Base-by-base conservation (phyloP, 2,797 vertebrate genomes). In the Catharus ustulatus region DNA sequence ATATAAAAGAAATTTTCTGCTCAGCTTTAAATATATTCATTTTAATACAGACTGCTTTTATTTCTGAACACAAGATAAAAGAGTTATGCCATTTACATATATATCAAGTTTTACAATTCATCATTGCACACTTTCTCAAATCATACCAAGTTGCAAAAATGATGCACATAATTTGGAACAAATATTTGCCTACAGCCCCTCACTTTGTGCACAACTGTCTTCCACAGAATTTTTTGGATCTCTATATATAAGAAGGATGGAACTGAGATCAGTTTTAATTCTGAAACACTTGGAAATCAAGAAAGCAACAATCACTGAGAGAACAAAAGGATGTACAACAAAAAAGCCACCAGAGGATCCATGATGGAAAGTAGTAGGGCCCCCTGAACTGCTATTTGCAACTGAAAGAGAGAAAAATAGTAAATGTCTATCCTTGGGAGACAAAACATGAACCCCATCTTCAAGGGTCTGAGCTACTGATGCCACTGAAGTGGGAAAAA, bases 91-190 rank as follows among this genome's bases (percentile, higher is more conserved):
- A 79, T 32, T 64, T 57, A 84, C 26, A 62, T 5, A 61, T 4
- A 16, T 2, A 78, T 34, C 12, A 67, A 73, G 5, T 64, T 49
- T 15, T 74, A 6, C 7, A 40, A 30, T 55, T 80, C 2, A 46
- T n/a, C 51, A 54, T 5, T 23, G 46, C 24, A 64, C 1, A 2
- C 29, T 36, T 75, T 59, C 24, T 27, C 30, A 76, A 32, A 63
- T n/a, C 7, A 26, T 9, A 19, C 4, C 6, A 66, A 36, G 24
- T 5, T 73, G 23, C 22, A 79, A 55, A 88, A 83, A 36, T 1
- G 0, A 13, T 17, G 13, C 0, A 0, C 22, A 8, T 6, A 34
- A 76, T 16, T 76, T 21, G 22, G 10, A 89, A 55, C 19, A 42
- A 72, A 0, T 20, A 74, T 34, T 15, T 84, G 26, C 30, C 36